phyloP scores from a whole-genome alignment of 2,113 vertebrate genomes.

The Caretta caretta region DNA sequence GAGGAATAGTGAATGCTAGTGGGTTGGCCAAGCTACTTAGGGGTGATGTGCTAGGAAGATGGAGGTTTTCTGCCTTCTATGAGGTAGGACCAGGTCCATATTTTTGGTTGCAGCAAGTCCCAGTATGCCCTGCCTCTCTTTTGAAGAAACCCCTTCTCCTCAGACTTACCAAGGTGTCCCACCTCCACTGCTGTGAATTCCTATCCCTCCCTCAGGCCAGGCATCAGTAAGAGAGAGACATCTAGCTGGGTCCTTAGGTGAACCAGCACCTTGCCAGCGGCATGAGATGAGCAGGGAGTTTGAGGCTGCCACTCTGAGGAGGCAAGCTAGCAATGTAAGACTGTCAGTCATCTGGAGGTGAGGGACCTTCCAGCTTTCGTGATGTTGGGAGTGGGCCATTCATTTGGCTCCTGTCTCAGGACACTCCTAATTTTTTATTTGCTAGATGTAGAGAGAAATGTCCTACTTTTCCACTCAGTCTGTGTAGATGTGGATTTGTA shows the following conservation, averaged over 20 bases:
- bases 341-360: not conserved
- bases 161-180: accelerated
- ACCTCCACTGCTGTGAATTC: not conserved
- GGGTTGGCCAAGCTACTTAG: not conserved
- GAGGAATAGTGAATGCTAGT: not conserved
- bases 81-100: not conserved
- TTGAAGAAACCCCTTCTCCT: not conserved
- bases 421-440: conserved; percentile 51
- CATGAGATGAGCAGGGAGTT: not conserved
- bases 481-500: not conserved
- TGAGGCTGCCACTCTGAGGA: not conserved
- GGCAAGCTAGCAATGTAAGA: not conserved
- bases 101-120: not conserved
- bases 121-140: not conserved
- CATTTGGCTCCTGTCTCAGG: conserved; percentile 25
- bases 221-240: not conserved
- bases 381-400: not conserved
- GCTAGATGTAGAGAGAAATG: conserved; percentile 35
- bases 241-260: not conserved
- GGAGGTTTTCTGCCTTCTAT: not conserved
- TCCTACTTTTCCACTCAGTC: conserved; percentile 26
- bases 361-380: not conserved
- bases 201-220: not conserved
- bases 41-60: not conserved
- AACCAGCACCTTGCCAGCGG: not conserved